phyloP scores from a whole-genome alignment of 1,140 invertebrate genomes.

The Phortica variegata region DNA sequence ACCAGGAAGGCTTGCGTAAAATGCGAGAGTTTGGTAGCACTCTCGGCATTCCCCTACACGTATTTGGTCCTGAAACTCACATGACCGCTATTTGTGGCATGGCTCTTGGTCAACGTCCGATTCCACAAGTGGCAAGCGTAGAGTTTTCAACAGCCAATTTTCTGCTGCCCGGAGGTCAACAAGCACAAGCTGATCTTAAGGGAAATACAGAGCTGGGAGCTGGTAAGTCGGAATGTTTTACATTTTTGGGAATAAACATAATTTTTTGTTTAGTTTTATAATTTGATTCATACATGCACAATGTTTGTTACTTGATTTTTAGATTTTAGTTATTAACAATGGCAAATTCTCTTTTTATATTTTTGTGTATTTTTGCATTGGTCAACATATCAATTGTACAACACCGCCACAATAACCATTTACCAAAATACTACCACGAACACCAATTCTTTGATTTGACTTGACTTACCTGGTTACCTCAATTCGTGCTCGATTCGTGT shows the following conservation, averaged over 20 bases:
- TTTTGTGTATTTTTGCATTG: conserved; percentile 32
- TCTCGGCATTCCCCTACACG: conserved; percentile 88
- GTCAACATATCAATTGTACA: conserved; percentile 23
- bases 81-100: conserved; percentile 99
- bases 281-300: neutral
- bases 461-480: conserved; percentile 7
- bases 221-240: conserved; percentile 26
- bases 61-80: conserved; percentile 98
- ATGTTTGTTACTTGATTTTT: neutral
- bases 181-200: conserved; percentile 49
- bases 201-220: conserved; percentile 23
- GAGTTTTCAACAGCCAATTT: conserved; percentile 82
- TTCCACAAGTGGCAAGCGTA: conserved; percentile 66
- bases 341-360: conserved; percentile 22
- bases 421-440: conserved; percentile 9
- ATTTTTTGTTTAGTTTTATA: neutral
- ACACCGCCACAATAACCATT: conserved; percentile 20
- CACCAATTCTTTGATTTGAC: neutral
- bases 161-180: conserved; percentile 79
- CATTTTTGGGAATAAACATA: no score
- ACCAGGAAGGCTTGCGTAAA: conserved; percentile 92
- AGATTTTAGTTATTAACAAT: neutral
- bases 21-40: conserved; percentile 88
- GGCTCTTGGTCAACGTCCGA: conserved; percentile 88
- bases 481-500: conserved; percentile 15